A percentile compares a stretch with the other conserved stretches of the same genome.
phyloP scores from a whole-genome alignment of 2,888 invertebrate species.

The Chorisops tibialis region DNA sequence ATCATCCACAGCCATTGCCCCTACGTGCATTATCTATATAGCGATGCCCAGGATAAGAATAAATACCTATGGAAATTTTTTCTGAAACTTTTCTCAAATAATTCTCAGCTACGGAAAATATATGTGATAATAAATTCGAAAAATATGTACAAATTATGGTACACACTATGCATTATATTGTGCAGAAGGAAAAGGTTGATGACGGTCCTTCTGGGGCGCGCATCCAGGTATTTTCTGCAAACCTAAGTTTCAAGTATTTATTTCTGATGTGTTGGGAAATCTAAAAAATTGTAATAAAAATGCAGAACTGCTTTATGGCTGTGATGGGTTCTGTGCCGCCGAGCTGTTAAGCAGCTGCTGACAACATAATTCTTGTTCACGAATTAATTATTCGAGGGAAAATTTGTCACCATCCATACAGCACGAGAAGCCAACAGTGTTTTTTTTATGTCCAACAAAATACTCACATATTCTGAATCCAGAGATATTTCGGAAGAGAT shows the following conservation, averaged over 20 bases:
- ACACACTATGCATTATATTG: background rate
- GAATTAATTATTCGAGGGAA: conserved; percentile 30
- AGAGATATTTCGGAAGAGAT: too few relatives aligned
- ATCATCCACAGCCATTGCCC: conserved; percentile 2
- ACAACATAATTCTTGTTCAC: conserved; percentile 33
- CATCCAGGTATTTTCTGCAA: background rate
- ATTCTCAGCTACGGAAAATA: background rate
- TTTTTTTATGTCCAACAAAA: too few relatives aligned
- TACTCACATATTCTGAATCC: too few relatives aligned
- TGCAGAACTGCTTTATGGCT: too few relatives aligned
- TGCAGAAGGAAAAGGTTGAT: background rate
- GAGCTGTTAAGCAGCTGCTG: conserved; percentile 28
- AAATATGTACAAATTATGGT: conserved; percentile 7
- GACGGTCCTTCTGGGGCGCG: background rate
- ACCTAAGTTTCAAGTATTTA: too few relatives aligned
- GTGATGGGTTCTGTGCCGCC: background rate
- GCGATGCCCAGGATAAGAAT: background rate
- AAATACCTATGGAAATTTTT: conserved; percentile 16
- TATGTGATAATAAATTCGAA: background rate
- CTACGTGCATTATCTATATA: conserved; percentile 3
- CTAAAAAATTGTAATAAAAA: too few relatives aligned
- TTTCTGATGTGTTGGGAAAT: too few relatives aligned
- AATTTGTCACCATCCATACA: conserved; percentile 22
- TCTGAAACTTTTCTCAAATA: conserved; percentile 11
- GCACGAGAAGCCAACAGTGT: conserved; percentile 2